Evolutionary conservation across 2,888 invertebrate genomes (phyloP), one percentile per base, ranked within the genome.

Genomic region (Dolichomitus sp.): DNA sequence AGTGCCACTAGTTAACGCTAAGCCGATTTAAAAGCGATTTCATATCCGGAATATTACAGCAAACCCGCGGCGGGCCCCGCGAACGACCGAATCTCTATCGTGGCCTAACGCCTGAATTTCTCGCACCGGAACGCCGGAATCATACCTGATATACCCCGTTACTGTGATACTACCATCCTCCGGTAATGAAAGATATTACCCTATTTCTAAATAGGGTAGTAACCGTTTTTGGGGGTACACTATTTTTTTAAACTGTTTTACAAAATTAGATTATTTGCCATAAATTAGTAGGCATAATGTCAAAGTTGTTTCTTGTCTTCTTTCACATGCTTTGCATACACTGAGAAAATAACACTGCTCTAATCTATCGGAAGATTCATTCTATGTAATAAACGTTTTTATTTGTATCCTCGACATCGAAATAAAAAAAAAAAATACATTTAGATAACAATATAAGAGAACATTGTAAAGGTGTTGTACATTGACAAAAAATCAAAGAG

Each of bases 11-110:
- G 93, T 93, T 93, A 93, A 93, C 93, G 92, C 90, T 93, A 93
- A 93, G 93, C 93, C 93, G 93, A 93, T 93, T 93, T 93, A 93
- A 93, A 93, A 93, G 92, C 93, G 93, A 92, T 93, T 93, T 93
- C 92, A 93, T 93, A 93, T 93, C 92, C 89, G 88, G 90, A 91
- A 92, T 91, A 91, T 91, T 92, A 91, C 91, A 92, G 90, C 90
- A 89, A 85, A 76, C 73, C 79, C 76, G 45, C 33, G 54, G 54
- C 65, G 42, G 66, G 19, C 54, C 68, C 45, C 33, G 75, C 42
- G 42, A 50, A 78, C 70, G 74, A 23, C 4, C 37, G 42, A 37
- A 54, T 78, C 70, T 42, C n/a, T 23, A 65, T n/a, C 65, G 14
- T 19, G 65, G 65, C 17, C 30, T 17, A 66, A 45, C 57, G 45